phyloP scores from a whole-genome alignment of 1,140 invertebrate genomes.

The Neodiprion pinetum region DNA sequence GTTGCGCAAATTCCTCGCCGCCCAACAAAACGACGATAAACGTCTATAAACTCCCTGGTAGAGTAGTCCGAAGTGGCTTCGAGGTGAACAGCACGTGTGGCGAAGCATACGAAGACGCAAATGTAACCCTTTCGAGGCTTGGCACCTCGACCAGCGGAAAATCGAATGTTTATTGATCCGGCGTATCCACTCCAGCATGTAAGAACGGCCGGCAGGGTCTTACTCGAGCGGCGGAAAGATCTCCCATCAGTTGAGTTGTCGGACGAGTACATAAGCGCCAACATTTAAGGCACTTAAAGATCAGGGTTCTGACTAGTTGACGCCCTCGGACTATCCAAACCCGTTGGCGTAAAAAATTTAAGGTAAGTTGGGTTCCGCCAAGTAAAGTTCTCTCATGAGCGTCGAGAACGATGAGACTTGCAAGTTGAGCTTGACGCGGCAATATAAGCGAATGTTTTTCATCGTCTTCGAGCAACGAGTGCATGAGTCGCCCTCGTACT shows the following conservation, averaged over 20 bases:
- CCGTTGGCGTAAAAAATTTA: neutral
- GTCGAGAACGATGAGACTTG: neutral
- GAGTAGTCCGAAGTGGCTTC: neutral
- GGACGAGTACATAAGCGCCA: constrained; percentile 30
- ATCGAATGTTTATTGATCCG: constrained; percentile 26
- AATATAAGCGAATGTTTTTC: neutral
- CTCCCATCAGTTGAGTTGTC: constrained; percentile 21
- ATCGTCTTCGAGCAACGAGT: neutral
- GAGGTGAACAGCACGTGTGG: neutral
- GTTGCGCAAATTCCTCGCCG: neutral
- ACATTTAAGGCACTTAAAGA: constrained; percentile 45
- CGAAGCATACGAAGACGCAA: neutral
- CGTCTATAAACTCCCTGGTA: neutral
- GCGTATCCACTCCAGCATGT: constrained; percentile 34
- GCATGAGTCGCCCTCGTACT: neutral
- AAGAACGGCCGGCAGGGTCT: constrained; percentile 23
- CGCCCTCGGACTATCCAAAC: constrained; percentile 10
- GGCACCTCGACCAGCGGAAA: too few species aligned
- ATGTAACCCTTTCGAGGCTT: neutral
- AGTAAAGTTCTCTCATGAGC: constrained; percentile 15
- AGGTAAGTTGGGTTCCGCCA: constrained; percentile 11
- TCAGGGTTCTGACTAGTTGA: neutral
- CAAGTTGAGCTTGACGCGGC: neutral
- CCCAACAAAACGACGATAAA: neutral
- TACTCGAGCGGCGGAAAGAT: constrained; percentile 28